phyloP scores from a whole-genome alignment of 2,113 vertebrate species.

The Vidua macroura region DNA sequence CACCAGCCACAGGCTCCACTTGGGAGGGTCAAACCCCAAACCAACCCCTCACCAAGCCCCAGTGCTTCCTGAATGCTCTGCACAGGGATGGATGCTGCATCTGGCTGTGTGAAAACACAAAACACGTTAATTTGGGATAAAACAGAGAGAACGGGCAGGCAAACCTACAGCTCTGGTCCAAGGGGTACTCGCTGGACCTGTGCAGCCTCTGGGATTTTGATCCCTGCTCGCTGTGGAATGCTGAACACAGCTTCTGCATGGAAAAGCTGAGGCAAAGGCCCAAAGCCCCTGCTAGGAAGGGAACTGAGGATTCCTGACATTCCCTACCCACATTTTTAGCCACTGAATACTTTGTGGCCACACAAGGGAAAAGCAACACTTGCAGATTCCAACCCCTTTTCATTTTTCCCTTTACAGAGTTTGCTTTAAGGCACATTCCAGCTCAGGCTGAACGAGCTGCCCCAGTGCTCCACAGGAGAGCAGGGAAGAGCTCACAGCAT shows the following conservation, averaged over 20 bases:
- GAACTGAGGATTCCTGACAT: slow-evolving; percentile 34
- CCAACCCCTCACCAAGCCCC: not conserved
- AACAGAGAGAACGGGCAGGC: not conserved
- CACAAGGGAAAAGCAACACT: not conserved
- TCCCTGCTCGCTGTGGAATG: not conserved
- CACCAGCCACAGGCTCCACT: not conserved
- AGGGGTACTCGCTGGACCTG: accelerated
- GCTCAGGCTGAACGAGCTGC: not conserved
- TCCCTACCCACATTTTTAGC: slow-evolving; percentile 46
- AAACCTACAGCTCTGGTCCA: not conserved
- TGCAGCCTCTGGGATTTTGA: not conserved
- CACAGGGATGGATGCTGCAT: not conserved
- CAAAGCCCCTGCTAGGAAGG: not conserved
- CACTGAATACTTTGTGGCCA: not conserved
- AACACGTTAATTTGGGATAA: accelerated
- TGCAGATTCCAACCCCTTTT: not conserved
- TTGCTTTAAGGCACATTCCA: slow-evolving; percentile 8
- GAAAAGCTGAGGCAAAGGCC: not conserved
- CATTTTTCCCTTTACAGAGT: not conserved
- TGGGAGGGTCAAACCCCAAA: not conserved
- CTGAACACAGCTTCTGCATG: not conserved
- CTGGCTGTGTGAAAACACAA: not conserved
- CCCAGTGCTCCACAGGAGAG: not conserved
- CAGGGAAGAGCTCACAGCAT: not conserved
- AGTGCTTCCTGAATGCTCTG: not conserved